Percentiles rank a stretch among this genome's conserved stretches.
Conservation (phyloP, 1,140 invertebrate species). For the Pollicipes pollicipes region DNA sequence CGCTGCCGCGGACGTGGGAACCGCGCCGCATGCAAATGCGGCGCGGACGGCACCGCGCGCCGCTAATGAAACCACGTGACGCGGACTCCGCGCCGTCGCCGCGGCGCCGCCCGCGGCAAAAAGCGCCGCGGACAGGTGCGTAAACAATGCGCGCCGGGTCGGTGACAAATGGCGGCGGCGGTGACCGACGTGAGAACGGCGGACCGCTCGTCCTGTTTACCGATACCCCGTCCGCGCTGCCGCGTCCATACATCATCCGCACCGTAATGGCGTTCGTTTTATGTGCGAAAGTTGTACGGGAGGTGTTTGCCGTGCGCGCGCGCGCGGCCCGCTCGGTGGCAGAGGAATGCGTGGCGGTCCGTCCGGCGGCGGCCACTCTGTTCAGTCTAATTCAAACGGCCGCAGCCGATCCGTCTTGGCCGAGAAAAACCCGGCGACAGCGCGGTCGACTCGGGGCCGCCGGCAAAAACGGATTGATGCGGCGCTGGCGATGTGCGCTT, state of each 20-base stretch:
- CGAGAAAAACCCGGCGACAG: not conserved
- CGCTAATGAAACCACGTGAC: not conserved
- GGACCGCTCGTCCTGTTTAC: not conserved
- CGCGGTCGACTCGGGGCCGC: too few species aligned
- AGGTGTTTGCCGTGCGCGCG: not conserved
- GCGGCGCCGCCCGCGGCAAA: not conserved
- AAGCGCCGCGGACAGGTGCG: not conserved
- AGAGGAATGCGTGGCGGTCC: too few species aligned
- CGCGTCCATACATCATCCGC: not conserved
- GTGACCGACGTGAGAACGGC: not conserved
- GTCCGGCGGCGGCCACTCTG: too few species aligned
- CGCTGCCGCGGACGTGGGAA: not conserved
- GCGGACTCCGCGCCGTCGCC: too few species aligned
- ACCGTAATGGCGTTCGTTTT: not conserved
- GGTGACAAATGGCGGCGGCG: not conserved
- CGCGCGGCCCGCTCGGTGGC: too few species aligned
- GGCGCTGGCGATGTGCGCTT: too few species aligned
- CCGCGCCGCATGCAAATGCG: not conserved
- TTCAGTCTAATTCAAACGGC: not conserved
- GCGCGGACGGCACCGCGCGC: too few species aligned
- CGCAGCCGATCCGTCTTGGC: not conserved
- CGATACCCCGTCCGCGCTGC: not conserved
- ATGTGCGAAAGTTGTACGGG: not conserved
- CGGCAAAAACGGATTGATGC: not conserved
- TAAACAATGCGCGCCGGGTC: not conserved